Conservation (phyloP, 1,140 invertebrate genomes). For the Copidosoma floridanum region DNA sequence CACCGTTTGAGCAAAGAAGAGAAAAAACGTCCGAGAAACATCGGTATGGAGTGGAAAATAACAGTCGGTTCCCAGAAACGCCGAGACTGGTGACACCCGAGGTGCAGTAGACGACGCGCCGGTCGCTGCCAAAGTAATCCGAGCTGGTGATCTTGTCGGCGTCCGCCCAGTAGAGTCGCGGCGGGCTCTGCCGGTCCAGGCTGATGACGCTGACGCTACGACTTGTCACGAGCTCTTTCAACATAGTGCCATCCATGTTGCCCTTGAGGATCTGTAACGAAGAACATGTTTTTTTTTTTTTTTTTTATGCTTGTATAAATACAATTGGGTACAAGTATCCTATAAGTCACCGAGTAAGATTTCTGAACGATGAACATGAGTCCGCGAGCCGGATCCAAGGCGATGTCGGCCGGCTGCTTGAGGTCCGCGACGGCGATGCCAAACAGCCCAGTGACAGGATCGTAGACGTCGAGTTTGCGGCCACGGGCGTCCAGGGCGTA, state of each 20-base stretch:
- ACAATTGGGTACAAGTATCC: background rate
- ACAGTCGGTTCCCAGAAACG: background rate
- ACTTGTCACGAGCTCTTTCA: background rate
- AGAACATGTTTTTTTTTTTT: background rate
- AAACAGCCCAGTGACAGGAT: background rate
- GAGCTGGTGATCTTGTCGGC: background rate
- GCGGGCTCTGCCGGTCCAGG: background rate
- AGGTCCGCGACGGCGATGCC: background rate
- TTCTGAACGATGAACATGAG: constrained; percentile 14
- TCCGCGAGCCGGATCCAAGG: background rate
- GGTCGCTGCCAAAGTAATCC: constrained; percentile 3
- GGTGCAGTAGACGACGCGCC: background rate
- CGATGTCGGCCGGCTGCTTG: background rate
- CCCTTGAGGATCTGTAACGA: constrained; percentile 7
- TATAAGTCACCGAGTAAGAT: constrained; percentile 9
- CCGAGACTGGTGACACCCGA: background rate
- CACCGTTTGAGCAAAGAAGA: too few species aligned
- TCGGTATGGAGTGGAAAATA: too few species aligned
- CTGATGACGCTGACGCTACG: background rate
- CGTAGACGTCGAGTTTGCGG: background rate
- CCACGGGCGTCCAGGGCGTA: background rate
- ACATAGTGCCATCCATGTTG: background rate
- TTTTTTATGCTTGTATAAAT: background rate
- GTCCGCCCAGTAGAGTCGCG: constrained; percentile 1
- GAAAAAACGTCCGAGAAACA: too few species aligned